Base-by-base conservation (phyloP, 2,888 invertebrate genomes). In the Xylocampa areola region DNA sequence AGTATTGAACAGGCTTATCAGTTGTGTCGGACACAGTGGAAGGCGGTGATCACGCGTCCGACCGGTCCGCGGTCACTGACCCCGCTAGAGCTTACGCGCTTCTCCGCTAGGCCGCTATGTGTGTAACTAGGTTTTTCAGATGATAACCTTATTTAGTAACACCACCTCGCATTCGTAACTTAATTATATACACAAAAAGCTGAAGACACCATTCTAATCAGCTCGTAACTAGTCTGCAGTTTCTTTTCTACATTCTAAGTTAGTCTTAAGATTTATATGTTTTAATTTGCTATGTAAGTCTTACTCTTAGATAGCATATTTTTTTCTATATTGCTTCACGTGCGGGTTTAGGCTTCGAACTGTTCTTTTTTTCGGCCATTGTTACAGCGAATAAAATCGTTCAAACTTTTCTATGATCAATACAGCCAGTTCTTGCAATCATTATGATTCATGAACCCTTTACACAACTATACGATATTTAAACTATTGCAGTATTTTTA, bases 21-120 rank as follows among this genome's bases (percentile, higher is more conserved):
- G 79, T 81, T 75, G 77, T 77, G 76, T 80, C 78, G 83, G 77
- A 74, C 76, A 71, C 77, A 73, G 81, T 80, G 80, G 59, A 75
- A 81, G 82, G 76, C 80, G 76, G 74, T 63, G 81, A 81, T 83
- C 85, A 78, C 80, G 84, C 84, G 82, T 77, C 82, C 69, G 88
- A 91, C 91, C 91, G 91, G 91, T 91, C 87, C 72, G 73, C 77
- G 91, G 90, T 86, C 87, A 80, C 39, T 77, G 86, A 88, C 87
- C 90, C 77, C 79, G 76, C 81, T 84, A 84, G 84, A 84, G 73
- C 76, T 77, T 77, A 76, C 84, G 79, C 77, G 76, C 79, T 69
- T 77, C 76, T 73, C 80, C 83, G 82, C 84, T 80, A 80, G 77
- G 68, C 80, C 79, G 82, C 85, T 82, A 84, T 81, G 77, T 83